Base-by-base conservation (phyloP, 1,140 invertebrate genomes). In the Zaprionus davidi region DNA sequence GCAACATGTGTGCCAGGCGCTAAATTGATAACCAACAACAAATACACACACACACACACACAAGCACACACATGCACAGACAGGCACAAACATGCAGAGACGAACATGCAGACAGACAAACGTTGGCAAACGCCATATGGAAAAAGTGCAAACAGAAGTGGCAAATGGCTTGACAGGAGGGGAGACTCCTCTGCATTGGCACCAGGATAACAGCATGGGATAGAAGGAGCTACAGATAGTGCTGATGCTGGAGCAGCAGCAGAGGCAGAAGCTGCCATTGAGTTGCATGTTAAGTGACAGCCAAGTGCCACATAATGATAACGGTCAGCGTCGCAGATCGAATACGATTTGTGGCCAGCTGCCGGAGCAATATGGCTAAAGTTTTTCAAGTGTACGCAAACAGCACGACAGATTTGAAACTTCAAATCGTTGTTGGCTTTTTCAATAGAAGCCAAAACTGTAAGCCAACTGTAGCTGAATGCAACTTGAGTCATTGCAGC, bases 1-100 rank as follows among this genome's bases (percentile, higher is more conserved):
- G 17, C 20, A 51, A 51, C 46, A 51, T 51, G 46, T 51, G 46
- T 51, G 46, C 46, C 46, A 51, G 46, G 46, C 46, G 46, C 46
- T 51, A 51, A 51, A 51, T 51, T 51, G 46, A 51, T 51, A 51
- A 51, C 46, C 46, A 51, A 51, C 46, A 51, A 51, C 46, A 51
- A 24, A 51, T 24, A 51, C 46, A 51, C 46, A 22, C 46, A 51
- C 46, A 51, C 46, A 20, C 17, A 46, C 44, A 49, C 3, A 12
- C 17, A 49, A 3, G 3, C 46, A 51, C 46, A 22, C 20, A 51
- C 46, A 44, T 2, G 41, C 41, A 44, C n/a, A 44, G 2, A 44
- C n/a, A 44, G 1, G n/a, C 13, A 44, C 15, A 51, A 20, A 44
- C n/a, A 17, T 3, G 41, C 41, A 31, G 28, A 31, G 28, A 44